Conservation (phyloP, 2,113 vertebrate genomes). For the Chionodraco myersi region DNA sequence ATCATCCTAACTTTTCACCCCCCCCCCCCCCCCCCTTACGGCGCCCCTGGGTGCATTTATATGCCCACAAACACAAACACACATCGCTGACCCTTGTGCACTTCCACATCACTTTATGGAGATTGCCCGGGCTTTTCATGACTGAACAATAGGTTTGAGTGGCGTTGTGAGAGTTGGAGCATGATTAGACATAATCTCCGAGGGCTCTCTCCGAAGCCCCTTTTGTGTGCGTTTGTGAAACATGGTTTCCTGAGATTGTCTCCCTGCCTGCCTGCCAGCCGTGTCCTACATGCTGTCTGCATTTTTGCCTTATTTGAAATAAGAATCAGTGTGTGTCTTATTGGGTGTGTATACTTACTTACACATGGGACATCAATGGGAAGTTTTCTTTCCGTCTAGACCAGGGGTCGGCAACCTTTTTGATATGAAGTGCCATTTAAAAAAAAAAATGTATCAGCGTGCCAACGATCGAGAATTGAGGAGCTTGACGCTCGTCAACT, state of each 20-base stretch:
- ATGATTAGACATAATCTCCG: conserved; percentile 70
- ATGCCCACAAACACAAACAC: conserved; percentile 12
- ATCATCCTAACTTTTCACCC: too few species aligned
- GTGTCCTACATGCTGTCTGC: conserved; percentile 47
- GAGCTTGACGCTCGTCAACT: too few species aligned
- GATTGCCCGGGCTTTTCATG: conserved; percentile 49
- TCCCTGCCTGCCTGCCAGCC: conserved; percentile 38
- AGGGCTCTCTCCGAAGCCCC: conserved; percentile 50
- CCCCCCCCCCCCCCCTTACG: too few species aligned
- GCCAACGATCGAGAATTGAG: too few species aligned
- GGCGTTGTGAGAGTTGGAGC: conserved; percentile 54
- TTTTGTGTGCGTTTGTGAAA: conserved; percentile 64
- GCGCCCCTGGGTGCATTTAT: neutral
- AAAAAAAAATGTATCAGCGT: too few species aligned
- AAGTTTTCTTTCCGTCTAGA: neutral
- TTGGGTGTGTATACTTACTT: neutral
- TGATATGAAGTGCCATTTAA: too few species aligned
- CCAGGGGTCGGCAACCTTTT: too few species aligned
- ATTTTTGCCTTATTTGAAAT: conserved; percentile 29
- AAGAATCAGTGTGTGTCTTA: neutral
- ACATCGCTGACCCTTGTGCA: conserved; percentile 19
- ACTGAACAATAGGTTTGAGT: conserved; percentile 63
- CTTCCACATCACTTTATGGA: conserved; percentile 53
- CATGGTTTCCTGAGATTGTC: conserved; percentile 51
- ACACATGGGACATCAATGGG: neutral